Percentiles rank a stretch among this genome's conserved stretches.
These are phyloP conservation scores for Lepas anatifera DNA, from an alignment of 2,888 invertebrate genomes.

Conservation along the genomic window DNA sequence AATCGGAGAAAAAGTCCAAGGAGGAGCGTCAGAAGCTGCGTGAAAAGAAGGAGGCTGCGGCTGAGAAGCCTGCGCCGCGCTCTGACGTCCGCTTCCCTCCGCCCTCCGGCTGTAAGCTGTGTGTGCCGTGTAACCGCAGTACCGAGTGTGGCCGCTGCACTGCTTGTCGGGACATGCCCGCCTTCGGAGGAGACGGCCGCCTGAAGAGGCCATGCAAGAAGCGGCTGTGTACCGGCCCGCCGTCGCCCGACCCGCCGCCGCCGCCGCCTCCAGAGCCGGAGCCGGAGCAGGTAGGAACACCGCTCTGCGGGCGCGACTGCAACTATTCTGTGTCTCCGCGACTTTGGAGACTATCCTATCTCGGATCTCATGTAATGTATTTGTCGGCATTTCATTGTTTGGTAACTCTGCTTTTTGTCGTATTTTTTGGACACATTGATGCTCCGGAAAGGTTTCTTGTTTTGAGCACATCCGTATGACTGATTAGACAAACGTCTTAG, in stretches of 20 bases:
- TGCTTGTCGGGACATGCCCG: slow-evolving; percentile 36
- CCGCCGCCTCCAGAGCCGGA: background rate
- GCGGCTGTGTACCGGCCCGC: slow-evolving; percentile 28
- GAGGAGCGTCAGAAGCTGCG: background rate
- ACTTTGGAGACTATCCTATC: too few relatives aligned
- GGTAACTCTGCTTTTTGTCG: too few relatives aligned
- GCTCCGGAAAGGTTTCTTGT: too few relatives aligned
- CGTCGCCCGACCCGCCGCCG: background rate
- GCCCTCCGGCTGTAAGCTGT: slow-evolving; percentile 52
- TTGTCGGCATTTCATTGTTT: too few relatives aligned
- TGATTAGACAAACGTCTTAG: too few relatives aligned
- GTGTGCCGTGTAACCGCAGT: slow-evolving; percentile 54
- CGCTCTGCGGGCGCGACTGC: too few relatives aligned
- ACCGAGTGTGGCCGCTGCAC: slow-evolving; percentile 61
- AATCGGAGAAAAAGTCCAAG: slow-evolving; percentile 16
- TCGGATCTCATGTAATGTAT: too few relatives aligned
- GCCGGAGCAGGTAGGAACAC: background rate
- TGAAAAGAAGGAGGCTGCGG: background rate
- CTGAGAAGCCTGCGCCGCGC: background rate
- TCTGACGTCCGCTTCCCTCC: too few relatives aligned
- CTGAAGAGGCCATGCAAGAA: slow-evolving; percentile 37
- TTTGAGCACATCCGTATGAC: too few relatives aligned
- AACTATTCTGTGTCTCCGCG: too few relatives aligned
- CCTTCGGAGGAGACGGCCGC: slow-evolving; percentile 40
- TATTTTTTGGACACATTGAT: too few relatives aligned